Percentiles rank a stretch among this genome's conserved stretches.
These are phyloP conservation scores for Atherix ibis DNA, from an alignment of 2,888 invertebrate genomes.

Conservation along the genomic window DNA sequence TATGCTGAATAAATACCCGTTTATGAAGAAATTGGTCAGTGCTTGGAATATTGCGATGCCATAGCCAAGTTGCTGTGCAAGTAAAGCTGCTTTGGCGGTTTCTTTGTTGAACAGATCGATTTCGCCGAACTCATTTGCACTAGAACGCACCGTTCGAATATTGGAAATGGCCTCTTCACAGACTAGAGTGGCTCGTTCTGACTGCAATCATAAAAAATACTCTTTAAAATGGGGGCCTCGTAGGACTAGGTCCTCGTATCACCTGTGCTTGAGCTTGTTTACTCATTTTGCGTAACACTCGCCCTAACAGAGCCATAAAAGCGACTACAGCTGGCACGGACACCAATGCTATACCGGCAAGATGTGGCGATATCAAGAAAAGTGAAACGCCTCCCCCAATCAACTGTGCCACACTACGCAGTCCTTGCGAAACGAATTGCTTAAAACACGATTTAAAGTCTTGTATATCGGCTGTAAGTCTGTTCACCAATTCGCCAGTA, in stretches of 20 bases:
- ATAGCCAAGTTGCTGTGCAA: slow-evolving; percentile 66
- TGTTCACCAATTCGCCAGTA: slow-evolving; percentile 83
- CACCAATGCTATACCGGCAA: slow-evolving; percentile 71
- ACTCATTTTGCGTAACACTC: slow-evolving; percentile 58
- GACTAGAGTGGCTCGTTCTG: slow-evolving; percentile 71
- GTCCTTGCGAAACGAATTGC: slow-evolving; percentile 78
- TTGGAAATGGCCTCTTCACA: slow-evolving; percentile 90
- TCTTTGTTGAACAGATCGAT: slow-evolving; percentile 53
- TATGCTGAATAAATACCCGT: slow-evolving; percentile 39
- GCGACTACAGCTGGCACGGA: slow-evolving; percentile 73
- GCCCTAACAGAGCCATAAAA: slow-evolving; percentile 71
- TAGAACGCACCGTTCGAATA: slow-evolving; percentile 84
- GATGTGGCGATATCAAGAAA: slow-evolving; percentile 74
- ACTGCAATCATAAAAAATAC: slow-evolving; percentile 31
- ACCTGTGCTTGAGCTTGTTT: slow-evolving; percentile 73
- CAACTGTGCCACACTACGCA: slow-evolving; percentile 76
- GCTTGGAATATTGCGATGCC: slow-evolving; percentile 89
- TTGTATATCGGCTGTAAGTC: slow-evolving; percentile 84
- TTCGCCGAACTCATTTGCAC: slow-evolving; percentile 84
- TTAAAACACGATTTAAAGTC: slow-evolving; percentile 97
- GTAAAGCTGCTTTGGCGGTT: slow-evolving; percentile 49
- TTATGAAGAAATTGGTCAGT: slow-evolving; percentile 69
- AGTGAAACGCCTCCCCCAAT: slow-evolving; percentile 37
- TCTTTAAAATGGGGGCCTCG: too few species aligned
- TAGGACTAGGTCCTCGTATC: slow-evolving; percentile 7